Evolutionary conservation across 2,797 vertebrate species (phyloP).

Genomic region (Scleropages formosus): DNA sequence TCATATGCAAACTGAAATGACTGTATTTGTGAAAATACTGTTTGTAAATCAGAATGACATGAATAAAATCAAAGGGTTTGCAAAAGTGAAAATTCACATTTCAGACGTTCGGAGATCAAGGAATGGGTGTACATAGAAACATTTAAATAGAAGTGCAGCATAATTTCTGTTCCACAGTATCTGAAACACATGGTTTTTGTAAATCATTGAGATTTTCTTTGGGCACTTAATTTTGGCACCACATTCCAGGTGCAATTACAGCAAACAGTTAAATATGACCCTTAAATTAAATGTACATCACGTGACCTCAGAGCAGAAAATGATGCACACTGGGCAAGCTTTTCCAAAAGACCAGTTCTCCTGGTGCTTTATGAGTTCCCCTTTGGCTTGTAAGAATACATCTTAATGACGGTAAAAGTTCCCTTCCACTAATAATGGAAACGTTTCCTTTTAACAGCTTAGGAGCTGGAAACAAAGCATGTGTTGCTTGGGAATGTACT

Average conservation of each 20-base stretch:
- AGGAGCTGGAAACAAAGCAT: not conserved
- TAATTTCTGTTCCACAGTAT: too few species aligned
- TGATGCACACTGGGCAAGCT: not conserved
- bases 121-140: too few species aligned
- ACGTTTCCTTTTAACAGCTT: constrained; percentile 24
- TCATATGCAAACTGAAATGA: not conserved
- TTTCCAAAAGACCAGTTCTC: not conserved
- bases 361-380: constrained; percentile 3
- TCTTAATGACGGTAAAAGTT: constrained; percentile 20
- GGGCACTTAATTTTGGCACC: not conserved
- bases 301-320: constrained; percentile 15
- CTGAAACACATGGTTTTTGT: too few species aligned
- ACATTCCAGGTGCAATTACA: not conserved
- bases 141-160: too few species aligned
- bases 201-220: not conserved
- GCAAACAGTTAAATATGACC: constrained; percentile 18
- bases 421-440: constrained; percentile 10
- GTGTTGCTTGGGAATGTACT: not conserved
- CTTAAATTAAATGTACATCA: not conserved
- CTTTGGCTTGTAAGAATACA: constrained; percentile 9
- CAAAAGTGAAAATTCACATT: too few species aligned
- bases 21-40: too few species aligned
- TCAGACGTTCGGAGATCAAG: too few species aligned
- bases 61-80: too few species aligned
- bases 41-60: too few species aligned